These are phyloP conservation scores for Zygogramma bicolorata DNA, from an alignment of 2,888 invertebrate genomes.

Conservation along the genomic window DNA sequence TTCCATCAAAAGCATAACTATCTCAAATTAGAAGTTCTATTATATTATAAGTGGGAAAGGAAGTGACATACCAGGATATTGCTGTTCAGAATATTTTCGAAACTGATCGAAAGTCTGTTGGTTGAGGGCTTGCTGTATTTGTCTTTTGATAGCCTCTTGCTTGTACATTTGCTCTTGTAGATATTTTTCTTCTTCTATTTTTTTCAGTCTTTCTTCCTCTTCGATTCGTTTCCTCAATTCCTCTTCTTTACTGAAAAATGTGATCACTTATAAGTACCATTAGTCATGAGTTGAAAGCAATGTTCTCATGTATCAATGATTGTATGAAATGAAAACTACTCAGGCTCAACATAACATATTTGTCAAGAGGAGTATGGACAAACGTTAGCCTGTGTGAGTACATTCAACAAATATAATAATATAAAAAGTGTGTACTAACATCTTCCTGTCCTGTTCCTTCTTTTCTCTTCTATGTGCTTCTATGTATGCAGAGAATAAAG, in stretches of 20 bases:
- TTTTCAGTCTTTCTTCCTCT: conserved; percentile 72
- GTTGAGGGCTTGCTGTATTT: conserved; percentile 96
- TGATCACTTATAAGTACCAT: not conserved
- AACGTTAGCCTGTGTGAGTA: too few relatives aligned
- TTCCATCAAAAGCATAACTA: too few relatives aligned
- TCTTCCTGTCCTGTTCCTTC: conserved; percentile 80
- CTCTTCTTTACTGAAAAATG: conserved; percentile 67
- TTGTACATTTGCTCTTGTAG: conserved; percentile 74
- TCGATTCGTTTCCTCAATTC: conserved; percentile 71
- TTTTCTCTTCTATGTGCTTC: conserved; percentile 92
- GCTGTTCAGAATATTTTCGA: conserved; percentile 92
- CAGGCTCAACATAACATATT: too few relatives aligned
- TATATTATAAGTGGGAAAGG: not conserved
- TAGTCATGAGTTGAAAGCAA: not conserved
- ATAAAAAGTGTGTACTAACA: conserved; percentile 62
- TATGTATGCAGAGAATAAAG: conserved; percentile 90
- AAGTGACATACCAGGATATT: conserved; percentile 74
- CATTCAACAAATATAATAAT: too few relatives aligned
- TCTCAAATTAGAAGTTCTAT: too few relatives aligned
- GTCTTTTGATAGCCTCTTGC: conserved; percentile 76
- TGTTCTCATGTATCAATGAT: not conserved
- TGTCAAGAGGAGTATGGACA: too few relatives aligned
- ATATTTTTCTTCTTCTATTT: conserved; percentile 75
- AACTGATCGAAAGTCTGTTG: conserved; percentile 94
- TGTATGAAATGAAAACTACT: too few relatives aligned